These are phyloP conservation scores for Vicugna pacos DNA, from an alignment of 2,113 vertebrate species.

Conservation along the genomic window DNA sequence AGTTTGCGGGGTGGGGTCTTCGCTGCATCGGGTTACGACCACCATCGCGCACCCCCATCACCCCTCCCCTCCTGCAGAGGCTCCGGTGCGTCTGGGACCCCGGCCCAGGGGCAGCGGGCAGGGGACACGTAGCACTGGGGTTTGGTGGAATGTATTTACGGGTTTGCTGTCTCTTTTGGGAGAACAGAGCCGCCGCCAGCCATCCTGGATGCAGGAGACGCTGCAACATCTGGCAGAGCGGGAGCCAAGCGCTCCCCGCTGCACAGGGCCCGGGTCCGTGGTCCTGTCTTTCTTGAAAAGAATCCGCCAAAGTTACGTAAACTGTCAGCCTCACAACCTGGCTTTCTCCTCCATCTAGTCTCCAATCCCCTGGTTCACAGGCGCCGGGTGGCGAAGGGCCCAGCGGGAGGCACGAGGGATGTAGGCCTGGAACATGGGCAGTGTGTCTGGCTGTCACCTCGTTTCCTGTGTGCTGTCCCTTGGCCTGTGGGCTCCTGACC, in stretches of 20 bases:
- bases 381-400: accelerated
- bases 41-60: accelerated
- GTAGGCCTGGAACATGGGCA: too few species aligned
- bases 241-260: too few species aligned
- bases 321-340: not conserved
- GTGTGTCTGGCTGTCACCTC: too few species aligned
- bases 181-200: not conserved
- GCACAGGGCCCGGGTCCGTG: accelerated
- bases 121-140: not conserved
- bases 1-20: not conserved
- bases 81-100: not conserved
- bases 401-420: accelerated
- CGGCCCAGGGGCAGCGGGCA: not conserved
- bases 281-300: not conserved
- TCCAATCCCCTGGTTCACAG: too few species aligned
- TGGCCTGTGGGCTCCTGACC: not conserved
- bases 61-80: not conserved
- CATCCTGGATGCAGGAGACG: not conserved
- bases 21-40: too few species aligned
- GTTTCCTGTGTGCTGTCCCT: accelerated
- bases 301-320: not conserved
- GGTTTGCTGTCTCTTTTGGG: not conserved
- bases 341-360: not conserved
- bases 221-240: not conserved
- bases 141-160: not conserved